phyloP scores from a whole-genome alignment of 2,797 vertebrate species.

The Takifugu ocellatus region DNA sequence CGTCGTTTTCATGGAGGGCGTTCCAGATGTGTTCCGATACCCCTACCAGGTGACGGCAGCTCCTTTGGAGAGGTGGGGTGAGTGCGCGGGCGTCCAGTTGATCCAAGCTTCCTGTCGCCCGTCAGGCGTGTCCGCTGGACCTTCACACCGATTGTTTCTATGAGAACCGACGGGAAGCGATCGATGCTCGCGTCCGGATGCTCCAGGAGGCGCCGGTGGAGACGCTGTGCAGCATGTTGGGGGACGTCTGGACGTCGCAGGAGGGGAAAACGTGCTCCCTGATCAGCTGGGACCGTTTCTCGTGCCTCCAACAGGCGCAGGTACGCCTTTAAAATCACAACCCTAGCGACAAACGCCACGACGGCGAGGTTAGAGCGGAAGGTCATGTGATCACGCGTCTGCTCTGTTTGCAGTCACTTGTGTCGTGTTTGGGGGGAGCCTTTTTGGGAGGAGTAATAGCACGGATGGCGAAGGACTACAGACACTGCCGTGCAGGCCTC shows the following conservation, averaged over 20 bases:
- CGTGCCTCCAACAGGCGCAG: constrained; percentile 77
- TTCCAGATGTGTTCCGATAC: constrained; percentile 90
- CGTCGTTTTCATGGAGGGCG: constrained; percentile 85
- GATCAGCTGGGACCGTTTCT: constrained; percentile 88
- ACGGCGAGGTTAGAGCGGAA: too few species aligned
- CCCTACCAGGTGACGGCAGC: constrained; percentile 83
- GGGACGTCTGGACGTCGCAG: constrained; percentile 79
- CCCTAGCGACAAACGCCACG: neutral
- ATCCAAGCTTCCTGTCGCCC: neutral
- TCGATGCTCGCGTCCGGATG: constrained; percentile 78
- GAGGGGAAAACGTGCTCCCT: constrained; percentile 75
- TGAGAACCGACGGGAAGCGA: constrained; percentile 76
- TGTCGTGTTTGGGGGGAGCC: constrained; percentile 83
- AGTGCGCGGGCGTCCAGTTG: neutral
- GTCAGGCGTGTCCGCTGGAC: constrained; percentile 86
- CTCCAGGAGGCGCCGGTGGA: constrained; percentile 73
- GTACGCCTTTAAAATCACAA: constrained; percentile 34
- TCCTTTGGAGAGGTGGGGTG: neutral
- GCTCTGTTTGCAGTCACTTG: constrained; percentile 79
- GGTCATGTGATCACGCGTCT: too few species aligned
- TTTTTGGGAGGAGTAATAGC: constrained; percentile 85
- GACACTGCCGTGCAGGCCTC: constrained; percentile 88
- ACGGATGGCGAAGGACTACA: constrained; percentile 83
- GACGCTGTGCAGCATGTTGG: constrained; percentile 75
- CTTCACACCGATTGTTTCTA: constrained; percentile 92